Percentiles rank a stretch among this genome's conserved stretches.
phyloP scores from a whole-genome alignment of 2,113 vertebrate genomes.

The Eolophus roseicapilla region DNA sequence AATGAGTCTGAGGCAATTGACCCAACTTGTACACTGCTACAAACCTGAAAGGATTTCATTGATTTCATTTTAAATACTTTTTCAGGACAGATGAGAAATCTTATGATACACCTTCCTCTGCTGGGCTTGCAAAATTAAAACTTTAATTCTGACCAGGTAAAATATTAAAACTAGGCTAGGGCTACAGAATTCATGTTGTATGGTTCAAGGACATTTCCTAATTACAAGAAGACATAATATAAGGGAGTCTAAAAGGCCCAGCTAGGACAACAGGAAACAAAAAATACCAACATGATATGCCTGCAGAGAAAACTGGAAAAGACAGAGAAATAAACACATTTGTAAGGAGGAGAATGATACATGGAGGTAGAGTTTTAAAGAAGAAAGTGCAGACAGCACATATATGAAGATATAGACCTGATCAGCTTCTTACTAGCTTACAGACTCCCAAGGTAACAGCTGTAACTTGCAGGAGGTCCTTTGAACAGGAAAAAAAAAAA shows the following conservation, averaged over 20 bases:
- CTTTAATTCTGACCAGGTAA: neutral
- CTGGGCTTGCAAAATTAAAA: neutral
- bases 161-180: neutral
- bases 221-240: neutral
- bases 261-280: neutral
- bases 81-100: neutral
- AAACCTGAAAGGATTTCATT: neutral
- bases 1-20: neutral
- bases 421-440: neutral
- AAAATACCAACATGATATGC: neutral
- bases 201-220: neutral
- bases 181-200: neutral
- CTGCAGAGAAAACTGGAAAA: neutral
- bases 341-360: neutral
- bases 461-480: neutral
- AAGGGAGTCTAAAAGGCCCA: neutral
- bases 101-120: neutral
- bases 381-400: neutral
- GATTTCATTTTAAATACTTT: neutral
- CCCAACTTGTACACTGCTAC: neutral
- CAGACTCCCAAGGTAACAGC: neutral
- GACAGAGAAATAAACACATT: neutral
- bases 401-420: neutral
- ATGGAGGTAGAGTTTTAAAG: neutral
- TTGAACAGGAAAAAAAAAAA: neutral